Base-by-base conservation (phyloP, 2,113 vertebrate genomes). In the Alligator sinensis region DNA sequence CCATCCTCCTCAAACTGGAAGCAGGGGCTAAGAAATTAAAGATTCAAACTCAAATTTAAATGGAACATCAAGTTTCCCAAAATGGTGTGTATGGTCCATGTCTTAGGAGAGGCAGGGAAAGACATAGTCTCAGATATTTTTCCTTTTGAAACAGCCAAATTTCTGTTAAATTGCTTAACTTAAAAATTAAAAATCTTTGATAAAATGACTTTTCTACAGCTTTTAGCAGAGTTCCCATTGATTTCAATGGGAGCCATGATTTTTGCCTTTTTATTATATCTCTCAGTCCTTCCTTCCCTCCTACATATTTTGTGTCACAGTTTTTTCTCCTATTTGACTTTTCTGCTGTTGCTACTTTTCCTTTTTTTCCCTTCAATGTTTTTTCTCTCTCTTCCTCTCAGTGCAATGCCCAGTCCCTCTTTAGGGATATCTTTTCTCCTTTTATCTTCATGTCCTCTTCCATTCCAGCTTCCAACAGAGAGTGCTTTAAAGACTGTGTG, bases 151-250 rank as follows among this genome's bases (percentile, higher is more conserved):
- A 34, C 92, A 91, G 80, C 87, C 70, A 93, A 82, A 77, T 95
- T 96, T 87, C 91, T 82, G 87, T 95, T 94, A 87, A 94, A 93
- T 96, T 84, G 86, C 93, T 96, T 93, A 95, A 92, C 38, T 96
- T 84, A 5, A 75, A 92, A 93, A 96, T 97, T 96, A 95, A 93
- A 96, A 97, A 92, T 91, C 80, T 83, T 92, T 91, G 85, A 81
- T 95, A 91, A 96, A 96, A 91, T 77, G 92, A 11, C 3, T 80
- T 91, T 84, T 93, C 90, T 94, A 95, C 92, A 95, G 85, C 80
- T 91, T 89, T 87, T 95, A 95, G 94, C 75, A 92, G 80, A 84
- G 24, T 77, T 87, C 92, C 82, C 47, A 77, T 17, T 91, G 82
- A 88, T 70, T 95, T 94, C n/a, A 79, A 24, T 4, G 80, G 61